Evolutionary conservation across 2,797 vertebrate genomes (phyloP).

Genomic region (Melanotaenia maccullochi): DNA sequence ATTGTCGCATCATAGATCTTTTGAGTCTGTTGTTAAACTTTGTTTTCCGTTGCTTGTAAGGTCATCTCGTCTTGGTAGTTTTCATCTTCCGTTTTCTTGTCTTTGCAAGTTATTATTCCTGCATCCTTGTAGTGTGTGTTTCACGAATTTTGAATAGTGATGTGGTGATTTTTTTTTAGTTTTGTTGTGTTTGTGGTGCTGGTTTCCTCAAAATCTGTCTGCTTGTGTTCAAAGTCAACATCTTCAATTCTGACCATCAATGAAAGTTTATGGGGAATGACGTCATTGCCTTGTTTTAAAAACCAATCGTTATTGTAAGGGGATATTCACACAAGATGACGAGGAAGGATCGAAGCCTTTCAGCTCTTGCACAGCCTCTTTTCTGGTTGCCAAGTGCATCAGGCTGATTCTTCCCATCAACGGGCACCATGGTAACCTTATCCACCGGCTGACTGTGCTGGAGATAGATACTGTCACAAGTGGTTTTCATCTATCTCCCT

Average conservation of each 20-base stretch:
- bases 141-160: neutral
- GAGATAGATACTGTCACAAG: slow-evolving; percentile 76
- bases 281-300: slow-evolving; percentile 17
- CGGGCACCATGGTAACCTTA: slow-evolving; percentile 80
- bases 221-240: neutral
- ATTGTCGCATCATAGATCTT: slow-evolving; percentile 11
- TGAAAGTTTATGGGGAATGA: slow-evolving; percentile 4
- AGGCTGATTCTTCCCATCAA: slow-evolving; percentile 68
- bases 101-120: neutral
- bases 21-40: slow-evolving; percentile 17
- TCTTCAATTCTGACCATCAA: neutral
- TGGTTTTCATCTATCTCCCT: slow-evolving; percentile 58
- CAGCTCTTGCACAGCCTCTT: slow-evolving; percentile 41
- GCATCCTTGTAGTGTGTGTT: neutral
- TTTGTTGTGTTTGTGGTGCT: neutral
- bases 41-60: slow-evolving; percentile 16
- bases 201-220: neutral
- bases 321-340: slow-evolving; percentile 38
- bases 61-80: slow-evolving; percentile 22
- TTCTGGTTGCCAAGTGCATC: slow-evolving; percentile 74
- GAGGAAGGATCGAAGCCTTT: slow-evolving; percentile 48
- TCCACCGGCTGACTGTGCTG: slow-evolving; percentile 69
- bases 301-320: slow-evolving; percentile 21
- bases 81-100: slow-evolving; percentile 16
- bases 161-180: neutral